Base-by-base conservation (phyloP, 2,888 invertebrate genomes). In the Philereme vetulata region DNA sequence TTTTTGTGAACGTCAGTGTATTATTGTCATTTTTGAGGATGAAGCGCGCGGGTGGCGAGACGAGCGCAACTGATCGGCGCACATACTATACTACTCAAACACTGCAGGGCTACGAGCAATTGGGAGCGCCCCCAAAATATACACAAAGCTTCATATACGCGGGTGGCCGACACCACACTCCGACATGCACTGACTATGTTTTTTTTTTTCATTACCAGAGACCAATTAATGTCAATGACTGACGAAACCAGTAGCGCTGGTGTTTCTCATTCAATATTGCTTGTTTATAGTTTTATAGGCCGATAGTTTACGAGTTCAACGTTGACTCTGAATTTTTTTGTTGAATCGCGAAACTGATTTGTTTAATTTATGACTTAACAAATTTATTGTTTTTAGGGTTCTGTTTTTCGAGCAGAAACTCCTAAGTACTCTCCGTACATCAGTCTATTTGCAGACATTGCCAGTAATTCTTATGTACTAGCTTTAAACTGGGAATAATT, bases 161-260 rank as follows among this genome's bases (percentile, higher is more conserved):
- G 79, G 73, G 77, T 75, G 69, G 56, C 71, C 78, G 72, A 68
- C 71, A 70, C 76, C 76, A 73, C 80, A 75, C 75, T 71, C 76
- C 76, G 80, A 76, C 80, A 79, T 85, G 82, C 84, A 88, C 89
- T 88, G 88, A 84, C 83, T 83, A 82, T 77, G 78, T 82, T 84
- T 82, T 83, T 82, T 83, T 75, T 85, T 80, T 78, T 78, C 80
- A 82, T 77, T 79, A 78, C 77, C 58, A 71, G 74, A 77, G 73
- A 82, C 77, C 84, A 87, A 88, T 88, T 87, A 87, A 84, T 86
- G 85, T 81, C 87, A 84, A 84, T 85, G 84, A 85, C 82, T 87
- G 84, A 84, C 85, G 84, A 87, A 88, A 85, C 82, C 71, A 73
- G 80, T 81, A 84, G 76, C 81, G 77, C 77, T 75, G 78, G 75